Conservation (phyloP, 2,888 invertebrate genomes). For the Caenorhabditis plicata region DNA sequence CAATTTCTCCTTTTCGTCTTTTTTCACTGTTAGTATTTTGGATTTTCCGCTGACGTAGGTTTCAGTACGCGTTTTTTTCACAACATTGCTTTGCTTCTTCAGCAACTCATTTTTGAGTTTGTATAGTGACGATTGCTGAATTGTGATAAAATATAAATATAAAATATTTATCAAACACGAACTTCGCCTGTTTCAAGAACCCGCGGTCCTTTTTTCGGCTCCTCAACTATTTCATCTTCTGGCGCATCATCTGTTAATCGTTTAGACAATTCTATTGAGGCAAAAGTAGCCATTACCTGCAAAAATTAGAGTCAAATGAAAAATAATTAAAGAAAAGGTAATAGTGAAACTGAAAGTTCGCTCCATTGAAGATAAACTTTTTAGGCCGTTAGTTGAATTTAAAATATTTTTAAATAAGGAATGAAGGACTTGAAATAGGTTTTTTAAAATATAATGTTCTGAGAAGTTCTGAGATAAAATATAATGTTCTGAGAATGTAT, state of each 20-base stretch:
- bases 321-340: too few species aligned
- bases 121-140: conserved; percentile 29
- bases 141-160: background rate
- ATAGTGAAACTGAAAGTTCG: too few species aligned
- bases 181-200: conserved; percentile 30
- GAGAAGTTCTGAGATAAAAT: too few species aligned
- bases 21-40: conserved; percentile 25
- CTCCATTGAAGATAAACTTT: background rate
- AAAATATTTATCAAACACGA: background rate
- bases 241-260: background rate
- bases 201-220: conserved; percentile 24
- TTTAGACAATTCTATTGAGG: conserved; percentile 23
- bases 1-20: conserved; percentile 32
- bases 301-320: too few species aligned
- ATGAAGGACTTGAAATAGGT: too few species aligned
- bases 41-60: conserved; percentile 3
- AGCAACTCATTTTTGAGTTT: conserved; percentile 35
- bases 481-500: too few species aligned
- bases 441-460: too few species aligned
- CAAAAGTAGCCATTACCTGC: conserved; percentile 36
- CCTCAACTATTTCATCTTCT: conserved; percentile 9
- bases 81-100: conserved; percentile 12
- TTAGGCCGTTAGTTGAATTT: background rate
- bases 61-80: conserved; percentile 1
- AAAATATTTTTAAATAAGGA: too few species aligned